phyloP scores from a whole-genome alignment of 1,140 invertebrate genomes.

The Hyposmocoma kahamanoa region DNA sequence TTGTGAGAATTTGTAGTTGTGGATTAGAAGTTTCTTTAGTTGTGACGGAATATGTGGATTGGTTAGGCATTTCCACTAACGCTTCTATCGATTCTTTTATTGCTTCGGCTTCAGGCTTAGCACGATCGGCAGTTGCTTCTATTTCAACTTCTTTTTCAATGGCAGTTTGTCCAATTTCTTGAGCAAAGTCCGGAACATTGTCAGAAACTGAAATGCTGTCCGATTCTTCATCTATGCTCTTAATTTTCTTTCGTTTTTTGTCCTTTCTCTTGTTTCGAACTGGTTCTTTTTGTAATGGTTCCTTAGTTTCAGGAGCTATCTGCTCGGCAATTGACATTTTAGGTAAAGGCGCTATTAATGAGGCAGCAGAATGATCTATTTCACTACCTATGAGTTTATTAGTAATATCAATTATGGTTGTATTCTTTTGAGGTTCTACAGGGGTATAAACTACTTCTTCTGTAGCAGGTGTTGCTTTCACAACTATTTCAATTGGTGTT shows the following conservation, averaged over 20 bases:
- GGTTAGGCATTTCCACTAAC: too few relatives aligned
- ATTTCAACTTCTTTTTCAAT: neutral
- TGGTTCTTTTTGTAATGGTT: neutral
- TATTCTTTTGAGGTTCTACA: conserved; percentile 7
- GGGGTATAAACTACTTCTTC: neutral
- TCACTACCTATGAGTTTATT: conserved; percentile 15
- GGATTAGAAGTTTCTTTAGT: too few relatives aligned
- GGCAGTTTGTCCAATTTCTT: too few relatives aligned
- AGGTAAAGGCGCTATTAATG: conserved; percentile 7
- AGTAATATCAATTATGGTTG: conserved; percentile 9
- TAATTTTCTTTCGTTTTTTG: neutral
- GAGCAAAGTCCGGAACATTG: too few relatives aligned
- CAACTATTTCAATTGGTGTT: too few relatives aligned
- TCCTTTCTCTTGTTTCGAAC: conserved; percentile 8
- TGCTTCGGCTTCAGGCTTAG: neutral
- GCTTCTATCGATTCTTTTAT: neutral
- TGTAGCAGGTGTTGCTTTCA: too few relatives aligned
- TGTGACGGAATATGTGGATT: too few relatives aligned
- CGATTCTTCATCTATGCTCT: neutral
- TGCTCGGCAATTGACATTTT: neutral
- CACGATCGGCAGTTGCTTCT: neutral
- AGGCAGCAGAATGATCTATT: conserved; percentile 13
- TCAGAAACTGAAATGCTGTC: too few relatives aligned
- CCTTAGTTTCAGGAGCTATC: neutral
- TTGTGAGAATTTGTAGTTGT: too few relatives aligned